These are phyloP conservation scores for Enchytraeus crypticus DNA, from an alignment of 2,888 invertebrate species.

Conservation along the genomic window DNA sequence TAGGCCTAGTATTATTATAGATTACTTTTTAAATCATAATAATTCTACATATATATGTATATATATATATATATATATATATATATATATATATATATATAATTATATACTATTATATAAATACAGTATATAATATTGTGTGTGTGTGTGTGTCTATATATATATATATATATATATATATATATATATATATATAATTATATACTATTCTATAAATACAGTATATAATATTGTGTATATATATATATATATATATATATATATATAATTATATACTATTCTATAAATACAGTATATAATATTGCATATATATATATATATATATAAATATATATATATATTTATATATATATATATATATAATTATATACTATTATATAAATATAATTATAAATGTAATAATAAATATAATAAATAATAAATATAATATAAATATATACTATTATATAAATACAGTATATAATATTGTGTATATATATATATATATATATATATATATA, in stretches of 20 bases:
- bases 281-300: too few species aligned
- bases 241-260: not conserved
- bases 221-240: too few species aligned
- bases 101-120: not conserved
- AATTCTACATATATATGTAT: too few species aligned
- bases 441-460: not conserved
- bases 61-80: not conserved
- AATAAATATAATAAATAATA: not conserved
- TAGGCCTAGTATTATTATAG: too few species aligned
- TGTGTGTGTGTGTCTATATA: not conserved
- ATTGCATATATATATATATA: too few species aligned
- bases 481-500: not conserved
- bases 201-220: not conserved
- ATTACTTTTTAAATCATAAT: too few species aligned
- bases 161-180: not conserved
- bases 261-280: too few species aligned
- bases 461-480: not conserved
- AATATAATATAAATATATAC: not conserved
- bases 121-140: too few species aligned
- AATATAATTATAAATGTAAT: too few species aligned
- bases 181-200: not conserved
- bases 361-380: not conserved
- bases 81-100: not conserved
- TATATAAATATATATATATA: not conserved
- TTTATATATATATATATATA: not conserved